phyloP scores from a whole-genome alignment of 2,797 vertebrate genomes.

The Coregonus ussuriensis region DNA sequence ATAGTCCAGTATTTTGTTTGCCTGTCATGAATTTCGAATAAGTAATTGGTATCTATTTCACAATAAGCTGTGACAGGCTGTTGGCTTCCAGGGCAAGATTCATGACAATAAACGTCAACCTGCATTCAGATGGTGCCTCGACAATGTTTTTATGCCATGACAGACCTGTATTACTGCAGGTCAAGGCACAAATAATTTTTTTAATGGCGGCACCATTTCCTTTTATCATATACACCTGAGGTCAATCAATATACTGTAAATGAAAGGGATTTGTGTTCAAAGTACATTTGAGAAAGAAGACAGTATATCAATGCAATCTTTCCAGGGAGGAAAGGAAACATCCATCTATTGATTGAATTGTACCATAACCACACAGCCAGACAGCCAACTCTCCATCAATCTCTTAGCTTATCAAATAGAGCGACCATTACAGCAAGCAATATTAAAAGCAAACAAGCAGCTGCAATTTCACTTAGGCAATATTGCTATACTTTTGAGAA shows the following conservation, averaged over 20 bases:
- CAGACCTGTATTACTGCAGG: not conserved
- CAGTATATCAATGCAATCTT: not conserved
- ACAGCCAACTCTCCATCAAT: constrained; percentile 4
- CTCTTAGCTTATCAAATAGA: not conserved
- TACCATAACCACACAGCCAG: not conserved
- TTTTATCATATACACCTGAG: constrained; percentile 5
- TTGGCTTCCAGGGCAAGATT: too few species aligned
- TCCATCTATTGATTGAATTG: constrained; percentile 9
- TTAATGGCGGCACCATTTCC: not conserved
- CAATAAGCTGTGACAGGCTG: too few species aligned
- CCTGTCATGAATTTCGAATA: too few species aligned
- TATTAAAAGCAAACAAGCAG: not conserved
- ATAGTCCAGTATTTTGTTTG: too few species aligned
- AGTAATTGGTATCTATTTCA: too few species aligned
- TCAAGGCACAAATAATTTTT: not conserved
- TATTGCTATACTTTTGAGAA: not conserved
- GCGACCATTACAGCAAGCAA: not conserved
- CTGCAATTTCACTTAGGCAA: not conserved
- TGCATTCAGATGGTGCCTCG: not conserved
- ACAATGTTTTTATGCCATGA: not conserved
- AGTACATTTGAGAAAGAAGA: constrained; percentile 7
- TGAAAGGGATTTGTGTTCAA: constrained; percentile 7
- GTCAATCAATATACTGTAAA: constrained; percentile 3
- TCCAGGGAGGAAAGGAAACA: not conserved
- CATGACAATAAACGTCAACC: too few species aligned